Evolutionary conservation across 2,888 invertebrate genomes (phyloP).

Genomic region (Catocala sponsa): DNA sequence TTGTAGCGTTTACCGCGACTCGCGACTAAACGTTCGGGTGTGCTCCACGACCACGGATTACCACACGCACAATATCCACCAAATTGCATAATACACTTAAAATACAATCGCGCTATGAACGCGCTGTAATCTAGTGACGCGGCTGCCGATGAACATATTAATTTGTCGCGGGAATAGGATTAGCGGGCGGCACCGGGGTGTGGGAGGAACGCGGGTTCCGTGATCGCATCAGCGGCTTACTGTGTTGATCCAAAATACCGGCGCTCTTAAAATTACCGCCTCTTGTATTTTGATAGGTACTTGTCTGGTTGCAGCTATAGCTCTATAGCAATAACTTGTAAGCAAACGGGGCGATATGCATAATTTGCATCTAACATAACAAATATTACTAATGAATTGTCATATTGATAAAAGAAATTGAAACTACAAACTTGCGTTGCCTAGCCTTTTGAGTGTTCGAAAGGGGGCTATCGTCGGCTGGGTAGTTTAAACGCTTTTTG

Average conservation of each 20-base stretch:
- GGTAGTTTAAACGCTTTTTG: slow-evolving; percentile 61
- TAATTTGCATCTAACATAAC: slow-evolving; percentile 12
- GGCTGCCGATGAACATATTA: slow-evolving; percentile 87
- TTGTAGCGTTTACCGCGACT: slow-evolving; percentile 69
- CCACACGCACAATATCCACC: slow-evolving; percentile 88
- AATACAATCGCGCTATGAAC: slow-evolving; percentile 88
- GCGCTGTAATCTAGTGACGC: slow-evolving; percentile 85
- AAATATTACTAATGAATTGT: too few species aligned
- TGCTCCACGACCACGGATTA: slow-evolving; percentile 81
- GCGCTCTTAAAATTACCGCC: slow-evolving; percentile 64
- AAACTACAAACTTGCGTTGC: slow-evolving; percentile 6
- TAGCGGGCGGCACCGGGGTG: slow-evolving; percentile 66
- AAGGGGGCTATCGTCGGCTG: slow-evolving; percentile 34
- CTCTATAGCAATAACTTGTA: slow-evolving; percentile 23
- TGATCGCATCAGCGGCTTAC: slow-evolving; percentile 72
- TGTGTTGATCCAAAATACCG: slow-evolving; percentile 63
- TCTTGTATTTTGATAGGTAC: slow-evolving; percentile 54
- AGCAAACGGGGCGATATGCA: slow-evolving; percentile 17
- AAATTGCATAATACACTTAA: slow-evolving; percentile 91
- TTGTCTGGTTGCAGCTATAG: slow-evolving; percentile 30
- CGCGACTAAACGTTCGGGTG: slow-evolving; percentile 75
- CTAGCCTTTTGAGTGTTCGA: background rate
- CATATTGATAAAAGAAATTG: background rate
- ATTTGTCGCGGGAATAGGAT: slow-evolving; percentile 86
- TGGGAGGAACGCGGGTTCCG: slow-evolving; percentile 52